Evolutionary conservation across 2,888 invertebrate species (phyloP), one percentile per base, ranked within the genome.

Genomic region (Ganaspis brasiliensis): DNA sequence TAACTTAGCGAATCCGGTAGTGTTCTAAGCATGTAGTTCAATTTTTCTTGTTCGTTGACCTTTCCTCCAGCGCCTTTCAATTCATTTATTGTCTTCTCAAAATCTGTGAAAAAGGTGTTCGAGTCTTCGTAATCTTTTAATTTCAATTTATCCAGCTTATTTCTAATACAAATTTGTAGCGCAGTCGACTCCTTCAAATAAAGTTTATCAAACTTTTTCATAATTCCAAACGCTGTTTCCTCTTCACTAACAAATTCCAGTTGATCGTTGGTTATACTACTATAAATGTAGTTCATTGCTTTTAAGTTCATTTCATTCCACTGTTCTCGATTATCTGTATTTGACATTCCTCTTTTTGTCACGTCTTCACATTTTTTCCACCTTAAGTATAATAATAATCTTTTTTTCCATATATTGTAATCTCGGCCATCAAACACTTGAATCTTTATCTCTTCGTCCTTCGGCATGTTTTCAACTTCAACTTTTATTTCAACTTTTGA

Each of bases 21-120:
- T 24, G 81, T 19, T 45, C 45, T 45, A 14, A 45, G 4, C 45
- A 45, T 45, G n/a, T 45, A 45, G 14, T 45, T 45, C 1, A 85
- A 26, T 77, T 87, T 85, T 71, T 86, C 84, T 55, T 81, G 59
- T 74, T 85, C 83, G 0, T 37, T 76, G 2, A 86, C 78, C 45
- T 49, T 78, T 74, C 80, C 81, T 80, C 1, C 81, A 57, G 67
- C n/a, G 8, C n/a, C 35, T 24, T 78, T 40, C 9, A 26, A 9
- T 16, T 78, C 67, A n/a, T 16, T 84, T 85, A 35, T 45, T 40
- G 71, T 2, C 57, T 80, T 82, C 76, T 82, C 81, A 75, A 83
- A 82, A 35, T 82, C 79, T 24, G 16, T 59, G 75, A 76, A 45
- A n/a, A 73, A 79, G 37, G 16, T 26, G 45, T 59, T 75, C 3